A percentile compares a stretch with the other conserved stretches of the same genome.
These are phyloP conservation scores for Anomalospiza imberbis DNA, from an alignment of 2,797 vertebrate species.

Conservation along the genomic window DNA sequence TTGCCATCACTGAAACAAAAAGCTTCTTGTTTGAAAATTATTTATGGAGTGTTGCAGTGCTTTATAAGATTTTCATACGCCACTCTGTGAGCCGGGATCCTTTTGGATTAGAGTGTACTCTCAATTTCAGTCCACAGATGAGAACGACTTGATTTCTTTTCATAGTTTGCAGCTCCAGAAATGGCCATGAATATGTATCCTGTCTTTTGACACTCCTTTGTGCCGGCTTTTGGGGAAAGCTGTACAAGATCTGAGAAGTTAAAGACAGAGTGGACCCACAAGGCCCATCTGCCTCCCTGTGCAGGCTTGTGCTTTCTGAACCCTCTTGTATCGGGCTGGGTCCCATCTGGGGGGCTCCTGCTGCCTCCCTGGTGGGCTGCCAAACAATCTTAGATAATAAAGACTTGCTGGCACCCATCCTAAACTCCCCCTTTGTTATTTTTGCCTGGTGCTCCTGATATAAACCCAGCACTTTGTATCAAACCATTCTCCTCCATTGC, in stretches of 20 bases:
- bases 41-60: constrained; percentile 59
- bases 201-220: background rate
- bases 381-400: background rate
- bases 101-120: constrained; percentile 50
- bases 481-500: background rate
- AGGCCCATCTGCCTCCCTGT: background rate
- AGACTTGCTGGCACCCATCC: background rate
- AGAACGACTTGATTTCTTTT: constrained; percentile 62
- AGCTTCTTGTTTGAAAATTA: constrained; percentile 70
- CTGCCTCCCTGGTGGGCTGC: background rate
- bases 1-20: constrained; percentile 63
- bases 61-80: constrained; percentile 60
- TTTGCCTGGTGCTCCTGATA: background rate
- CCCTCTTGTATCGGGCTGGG: accelerated
- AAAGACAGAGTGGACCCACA: background rate
- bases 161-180: constrained; percentile 52
- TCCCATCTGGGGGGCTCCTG: background rate
- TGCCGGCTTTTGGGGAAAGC: background rate
- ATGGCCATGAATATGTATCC: constrained; percentile 48
- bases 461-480: background rate
- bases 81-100: constrained; percentile 54
- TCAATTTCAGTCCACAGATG: constrained; percentile 56
- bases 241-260: background rate
- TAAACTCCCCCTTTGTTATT: background rate
- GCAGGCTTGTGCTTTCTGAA: background rate